These are phyloP conservation scores for Polia nebulosa DNA, from an alignment of 2,888 invertebrate genomes.

Conservation along the genomic window DNA sequence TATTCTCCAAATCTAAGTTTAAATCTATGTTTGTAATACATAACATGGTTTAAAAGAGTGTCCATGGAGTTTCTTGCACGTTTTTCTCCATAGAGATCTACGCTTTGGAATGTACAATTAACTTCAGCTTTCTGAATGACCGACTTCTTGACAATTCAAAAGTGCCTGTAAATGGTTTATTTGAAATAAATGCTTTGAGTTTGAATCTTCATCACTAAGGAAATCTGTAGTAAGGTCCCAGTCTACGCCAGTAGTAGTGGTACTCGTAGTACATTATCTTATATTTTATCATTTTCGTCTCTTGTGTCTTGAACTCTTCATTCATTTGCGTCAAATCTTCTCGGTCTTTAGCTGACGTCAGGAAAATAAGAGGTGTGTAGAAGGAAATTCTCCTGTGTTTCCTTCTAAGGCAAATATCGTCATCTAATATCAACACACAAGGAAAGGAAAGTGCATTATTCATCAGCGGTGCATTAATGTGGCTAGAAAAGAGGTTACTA, in stretches of 20 bases:
- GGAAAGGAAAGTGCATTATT: not conserved
- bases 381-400: constrained; percentile 20
- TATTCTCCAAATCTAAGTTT: not conserved
- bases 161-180: no score
- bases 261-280: not conserved
- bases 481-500: no score
- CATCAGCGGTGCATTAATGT: not conserved
- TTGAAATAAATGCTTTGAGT: no score
- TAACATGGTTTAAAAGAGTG: no score
- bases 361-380: constrained; percentile 8
- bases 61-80: no score
- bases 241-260: not conserved
- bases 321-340: constrained; percentile 34
- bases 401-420: constrained; percentile 15
- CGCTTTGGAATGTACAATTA: no score
- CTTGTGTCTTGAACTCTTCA: not conserved
- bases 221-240: not conserved
- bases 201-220: not conserved
- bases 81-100: no score
- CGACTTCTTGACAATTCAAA: no score
- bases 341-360: constrained; percentile 42
- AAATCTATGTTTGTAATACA: no score
- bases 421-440: not conserved
- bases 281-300: not conserved
- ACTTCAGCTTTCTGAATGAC: no score